Evolutionary conservation across 2,797 vertebrate species (phyloP), one percentile per base, ranked within the genome.

Genomic region (Sciaenops ocellatus): DNA sequence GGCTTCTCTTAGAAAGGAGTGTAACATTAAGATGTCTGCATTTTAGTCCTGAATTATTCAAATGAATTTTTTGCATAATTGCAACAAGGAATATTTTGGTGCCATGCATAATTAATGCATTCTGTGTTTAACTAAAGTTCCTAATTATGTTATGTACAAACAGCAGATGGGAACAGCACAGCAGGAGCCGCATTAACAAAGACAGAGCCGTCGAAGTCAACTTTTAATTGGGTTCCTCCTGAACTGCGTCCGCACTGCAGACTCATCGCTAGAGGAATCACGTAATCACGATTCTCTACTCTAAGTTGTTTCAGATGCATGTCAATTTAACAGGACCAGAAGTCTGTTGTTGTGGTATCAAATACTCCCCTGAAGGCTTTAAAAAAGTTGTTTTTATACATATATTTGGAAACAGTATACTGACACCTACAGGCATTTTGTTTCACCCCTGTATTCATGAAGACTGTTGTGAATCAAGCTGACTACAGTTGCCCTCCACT

Each of bases 121-220:
- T 50, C 62, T 64, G 75, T 86, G 85, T 86, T 92, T 84, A 88
- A 90, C 84, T 81, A 87, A 84, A 84, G 80, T 67, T 87, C 65
- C 70, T 87, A 86, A 88, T 91, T 73, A 88, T 64, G 72, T 83
- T 84, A 75, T 68, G 78, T 76, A 54, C 72, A 87, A 88, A 89
- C 85, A 90, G 65, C 88, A 89, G 90, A 89, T 90, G 87, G 86
- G 48, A 79, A 5, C 22, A 4, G 30, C 64, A 1, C 87, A 86
- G 83, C 81, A 42, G 89, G 79, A 71, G 73, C 68, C 41, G 63
- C 52, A 47, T 48, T 69, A 73, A 67, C 57, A 56, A 11, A 75
- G 73, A 78, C 80, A 15, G 52, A 83, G 63, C 34, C 59, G 41
- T 67, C 52, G 7, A 79, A 80, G 73, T 84, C 52, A 64, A 77